These are phyloP conservation scores for Drosophila borborema DNA, from an alignment of 2,888 invertebrate genomes.

Conservation along the genomic window DNA sequence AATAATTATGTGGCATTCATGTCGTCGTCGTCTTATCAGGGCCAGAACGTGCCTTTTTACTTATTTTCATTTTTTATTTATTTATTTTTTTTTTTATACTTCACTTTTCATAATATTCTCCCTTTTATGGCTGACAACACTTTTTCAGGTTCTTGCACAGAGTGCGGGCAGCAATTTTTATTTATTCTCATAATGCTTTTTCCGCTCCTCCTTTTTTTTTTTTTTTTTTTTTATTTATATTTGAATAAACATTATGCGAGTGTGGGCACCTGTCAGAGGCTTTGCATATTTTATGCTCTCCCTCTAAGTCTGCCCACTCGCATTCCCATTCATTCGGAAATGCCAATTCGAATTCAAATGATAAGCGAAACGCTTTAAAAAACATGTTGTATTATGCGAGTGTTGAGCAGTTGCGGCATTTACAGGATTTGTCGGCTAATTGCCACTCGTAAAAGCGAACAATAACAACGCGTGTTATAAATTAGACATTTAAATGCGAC, in stretches of 20 bases:
- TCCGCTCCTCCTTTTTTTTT: background rate
- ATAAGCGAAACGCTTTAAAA: conserved; percentile 46
- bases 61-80: conserved; percentile 1
- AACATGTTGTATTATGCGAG: conserved; percentile 11
- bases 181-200: conserved; percentile 7
- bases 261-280: conserved; percentile 17
- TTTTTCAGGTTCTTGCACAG: conserved; percentile 27
- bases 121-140: conserved; percentile 41
- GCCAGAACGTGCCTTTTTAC: conserved; percentile 20
- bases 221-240: background rate
- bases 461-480: conserved; percentile 37
- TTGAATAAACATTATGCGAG: conserved; percentile 29
- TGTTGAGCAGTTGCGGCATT: conserved; percentile 12
- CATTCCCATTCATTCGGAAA: background rate
- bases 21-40: conserved; percentile 42
- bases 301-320: background rate
- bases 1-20: conserved; percentile 51
- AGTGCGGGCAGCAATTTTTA: conserved; percentile 18
- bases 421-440: conserved; percentile 30
- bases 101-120: background rate
- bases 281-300: conserved; percentile 21
- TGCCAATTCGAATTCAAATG: conserved; percentile 30
- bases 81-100: background rate
- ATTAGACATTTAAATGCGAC: conserved; percentile 57
- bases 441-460: conserved; percentile 24